Evolutionary conservation across 2,113 vertebrate species (phyloP).

Genomic region (Atlantisia rogersi): DNA sequence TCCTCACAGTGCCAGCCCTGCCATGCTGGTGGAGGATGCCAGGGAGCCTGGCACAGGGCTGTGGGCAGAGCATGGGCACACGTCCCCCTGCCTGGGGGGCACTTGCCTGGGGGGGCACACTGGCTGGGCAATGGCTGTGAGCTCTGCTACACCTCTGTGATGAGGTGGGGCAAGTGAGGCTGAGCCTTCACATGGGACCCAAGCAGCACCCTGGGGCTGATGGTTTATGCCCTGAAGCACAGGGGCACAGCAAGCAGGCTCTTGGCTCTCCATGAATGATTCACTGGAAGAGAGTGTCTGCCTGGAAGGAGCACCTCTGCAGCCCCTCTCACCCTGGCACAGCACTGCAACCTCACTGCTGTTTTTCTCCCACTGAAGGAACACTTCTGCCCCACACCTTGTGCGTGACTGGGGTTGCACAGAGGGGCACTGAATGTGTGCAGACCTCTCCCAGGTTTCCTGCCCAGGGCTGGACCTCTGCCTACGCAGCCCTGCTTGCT

Average conservation of each 20-base stretch:
- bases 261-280: not conserved
- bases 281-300: not conserved
- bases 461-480: not conserved
- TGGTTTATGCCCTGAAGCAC: not conserved
- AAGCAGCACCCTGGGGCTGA: not conserved
- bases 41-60: rapidly evolving
- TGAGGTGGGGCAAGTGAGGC: not conserved
- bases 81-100: rapidly evolving
- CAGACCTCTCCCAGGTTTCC: not conserved
- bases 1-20: not conserved
- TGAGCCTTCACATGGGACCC: not conserved
- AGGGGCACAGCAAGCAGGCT: not conserved
- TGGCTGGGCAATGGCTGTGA: rapidly evolving
- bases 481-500: not conserved
- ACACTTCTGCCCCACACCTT: not conserved
- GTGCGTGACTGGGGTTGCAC: not conserved
- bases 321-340: not conserved
- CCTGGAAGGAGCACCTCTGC: not conserved
- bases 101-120: not conserved
- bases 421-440: not conserved
- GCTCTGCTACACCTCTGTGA: not conserved
- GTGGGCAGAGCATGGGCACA: not conserved
- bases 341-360: not conserved
- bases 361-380: not conserved
- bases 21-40: rapidly evolving